Conservation (phyloP, 92 coral and sea anemone species). For the Porites divaricata region DNA sequence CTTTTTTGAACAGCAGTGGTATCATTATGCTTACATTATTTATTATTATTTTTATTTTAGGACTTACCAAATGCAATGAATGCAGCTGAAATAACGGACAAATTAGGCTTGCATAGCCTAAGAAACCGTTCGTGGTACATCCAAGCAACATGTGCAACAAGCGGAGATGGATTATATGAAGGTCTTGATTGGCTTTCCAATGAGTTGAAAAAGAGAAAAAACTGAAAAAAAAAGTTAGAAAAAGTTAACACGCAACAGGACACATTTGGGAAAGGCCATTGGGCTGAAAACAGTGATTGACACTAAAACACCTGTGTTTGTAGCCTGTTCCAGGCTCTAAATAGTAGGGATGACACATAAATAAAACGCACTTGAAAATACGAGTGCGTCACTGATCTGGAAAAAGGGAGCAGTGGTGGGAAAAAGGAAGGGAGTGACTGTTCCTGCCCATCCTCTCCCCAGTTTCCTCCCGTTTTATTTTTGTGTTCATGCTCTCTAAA, state of each 20-base stretch:
- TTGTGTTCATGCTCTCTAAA: too few relatives aligned
- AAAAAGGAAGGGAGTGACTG: too few relatives aligned
- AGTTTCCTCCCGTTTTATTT: too few relatives aligned
- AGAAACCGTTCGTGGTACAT: slow-evolving; percentile 91
- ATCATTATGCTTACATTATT: not conserved
- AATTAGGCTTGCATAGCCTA: slow-evolving; percentile 77
- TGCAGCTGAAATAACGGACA: slow-evolving; percentile 94
- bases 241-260: not conserved
- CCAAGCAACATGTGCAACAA: slow-evolving; percentile 98
- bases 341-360: too few relatives aligned
- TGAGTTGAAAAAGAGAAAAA: slow-evolving; percentile 69
- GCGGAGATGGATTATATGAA: slow-evolving; percentile 98
- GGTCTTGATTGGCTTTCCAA: slow-evolving; percentile 93
- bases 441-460: too few relatives aligned
- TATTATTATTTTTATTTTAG: slow-evolving; percentile 24
- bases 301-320: too few relatives aligned
- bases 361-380: too few relatives aligned
- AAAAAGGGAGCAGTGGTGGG: too few relatives aligned
- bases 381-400: too few relatives aligned
- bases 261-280: not conserved
- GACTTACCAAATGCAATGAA: slow-evolving; percentile 99
- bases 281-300: too few relatives aligned
- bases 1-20: not conserved
- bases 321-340: too few relatives aligned
- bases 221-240: not conserved